Conservation (phyloP, 2,113 vertebrate genomes). For the Bubo bubo region DNA sequence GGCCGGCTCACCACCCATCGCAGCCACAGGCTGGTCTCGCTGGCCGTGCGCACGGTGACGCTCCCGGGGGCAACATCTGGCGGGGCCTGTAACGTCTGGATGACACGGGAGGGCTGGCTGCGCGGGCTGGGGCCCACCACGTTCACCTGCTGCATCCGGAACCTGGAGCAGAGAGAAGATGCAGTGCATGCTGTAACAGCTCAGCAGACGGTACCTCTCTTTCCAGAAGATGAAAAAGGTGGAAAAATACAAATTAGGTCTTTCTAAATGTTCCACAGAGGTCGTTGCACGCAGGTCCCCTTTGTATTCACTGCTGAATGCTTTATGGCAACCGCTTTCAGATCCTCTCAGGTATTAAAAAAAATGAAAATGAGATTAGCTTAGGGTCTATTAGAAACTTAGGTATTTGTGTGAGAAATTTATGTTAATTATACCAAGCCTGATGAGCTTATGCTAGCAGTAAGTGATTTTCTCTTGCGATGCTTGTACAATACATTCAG, state of each 20-base stretch:
- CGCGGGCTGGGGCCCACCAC: conserved; percentile 85
- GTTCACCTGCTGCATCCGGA: conserved; percentile 90
- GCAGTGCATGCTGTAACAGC: rapidly evolving
- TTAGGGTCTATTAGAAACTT: conserved; percentile 56
- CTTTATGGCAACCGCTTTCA: not conserved
- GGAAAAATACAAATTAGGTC: not conserved
- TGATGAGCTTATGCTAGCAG: conserved; percentile 58
- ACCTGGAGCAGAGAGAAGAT: conserved; percentile 70
- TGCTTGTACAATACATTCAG: conserved; percentile 41
- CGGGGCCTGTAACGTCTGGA: conserved; percentile 91
- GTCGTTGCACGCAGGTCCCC: not conserved
- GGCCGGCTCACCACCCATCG: conserved; percentile 86
- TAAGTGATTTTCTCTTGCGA: conserved; percentile 59
- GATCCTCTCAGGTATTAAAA: not conserved
- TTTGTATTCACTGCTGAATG: not conserved
- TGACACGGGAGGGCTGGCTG: conserved; percentile 87
- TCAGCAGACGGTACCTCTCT: rapidly evolving
- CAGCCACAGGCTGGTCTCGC: conserved; percentile 89
- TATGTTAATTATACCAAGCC: conserved; percentile 56
- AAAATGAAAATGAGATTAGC: conserved; percentile 36
- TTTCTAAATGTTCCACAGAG: not conserved
- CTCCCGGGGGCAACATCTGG: conserved; percentile 86
- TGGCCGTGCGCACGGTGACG: conserved; percentile 84
- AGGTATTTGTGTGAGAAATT: conserved; percentile 59
- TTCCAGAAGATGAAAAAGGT: not conserved